These are phyloP conservation scores for Anolis carolinensis DNA, from an alignment of 2,113 vertebrate genomes.

Conservation along the genomic window DNA sequence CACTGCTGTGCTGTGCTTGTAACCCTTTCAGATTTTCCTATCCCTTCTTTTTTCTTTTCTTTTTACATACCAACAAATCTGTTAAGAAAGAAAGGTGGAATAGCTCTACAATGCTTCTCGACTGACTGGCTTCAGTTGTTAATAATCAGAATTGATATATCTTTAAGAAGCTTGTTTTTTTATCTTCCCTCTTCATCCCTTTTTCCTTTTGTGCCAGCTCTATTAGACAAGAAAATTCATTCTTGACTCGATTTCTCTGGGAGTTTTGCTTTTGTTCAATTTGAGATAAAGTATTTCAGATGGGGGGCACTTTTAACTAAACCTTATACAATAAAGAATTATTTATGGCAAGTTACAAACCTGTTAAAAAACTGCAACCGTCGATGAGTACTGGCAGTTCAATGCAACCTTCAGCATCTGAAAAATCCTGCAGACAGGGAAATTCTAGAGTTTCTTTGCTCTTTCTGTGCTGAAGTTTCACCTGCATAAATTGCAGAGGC, in stretches of 20 bases:
- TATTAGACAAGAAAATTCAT: background rate
- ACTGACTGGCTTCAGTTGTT: background rate
- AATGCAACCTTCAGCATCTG: conserved; percentile 35
- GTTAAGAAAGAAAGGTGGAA: background rate
- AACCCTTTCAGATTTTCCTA: background rate
- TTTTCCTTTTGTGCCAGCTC: background rate
- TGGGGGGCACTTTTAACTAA: background rate
- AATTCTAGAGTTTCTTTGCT: conserved; percentile 58
- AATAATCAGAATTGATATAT: background rate
- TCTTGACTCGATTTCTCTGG: background rate
- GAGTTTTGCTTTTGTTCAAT: background rate
- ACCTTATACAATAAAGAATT: background rate
- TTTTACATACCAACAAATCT: too few species aligned
- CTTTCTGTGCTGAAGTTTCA: conserved; percentile 60
- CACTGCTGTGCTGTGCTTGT: background rate
- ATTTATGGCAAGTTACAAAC: conserved; percentile 39
- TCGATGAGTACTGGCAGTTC: conserved; percentile 58
- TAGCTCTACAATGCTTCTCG: background rate
- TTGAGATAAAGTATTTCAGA: background rate
- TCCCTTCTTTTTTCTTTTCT: background rate
- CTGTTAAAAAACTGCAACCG: conserved; percentile 53
- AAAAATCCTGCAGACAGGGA: conserved; percentile 55
- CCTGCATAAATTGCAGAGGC: conserved; percentile 49
- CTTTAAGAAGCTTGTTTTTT: background rate
- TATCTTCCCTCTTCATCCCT: background rate